A percentile compares a stretch with the other conserved stretches of the same genome.
Conservation (phyloP, 2,797 vertebrate species). For the Apogon hyalosoma region DNA sequence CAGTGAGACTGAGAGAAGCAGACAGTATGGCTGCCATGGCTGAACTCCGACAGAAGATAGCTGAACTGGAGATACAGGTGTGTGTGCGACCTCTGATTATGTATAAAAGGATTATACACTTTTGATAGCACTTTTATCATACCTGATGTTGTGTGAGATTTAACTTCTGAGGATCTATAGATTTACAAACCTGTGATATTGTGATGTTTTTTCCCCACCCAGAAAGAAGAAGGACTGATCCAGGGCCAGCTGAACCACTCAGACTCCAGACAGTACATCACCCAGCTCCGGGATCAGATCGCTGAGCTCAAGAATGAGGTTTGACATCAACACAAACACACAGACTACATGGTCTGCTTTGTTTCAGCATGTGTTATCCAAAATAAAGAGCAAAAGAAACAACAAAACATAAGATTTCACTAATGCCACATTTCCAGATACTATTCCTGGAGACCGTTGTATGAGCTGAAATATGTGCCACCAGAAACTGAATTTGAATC, state of each 20-base stretch:
- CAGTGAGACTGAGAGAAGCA: conserved; percentile 91
- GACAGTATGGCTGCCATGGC: conserved; percentile 95
- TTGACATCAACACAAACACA: conserved; percentile 17
- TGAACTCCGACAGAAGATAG: conserved; percentile 92
- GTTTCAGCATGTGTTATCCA: not conserved
- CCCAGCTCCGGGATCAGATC: conserved; percentile 92
- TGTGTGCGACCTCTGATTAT: conserved; percentile 5
- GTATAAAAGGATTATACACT: not conserved
- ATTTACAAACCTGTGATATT: not conserved
- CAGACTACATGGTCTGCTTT: not conserved
- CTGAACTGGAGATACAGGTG: conserved; percentile 96
- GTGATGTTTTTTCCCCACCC: conserved; percentile 13
- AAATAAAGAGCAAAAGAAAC: no score
- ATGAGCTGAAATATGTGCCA: no score
- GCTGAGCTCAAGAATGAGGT: conserved; percentile 94
- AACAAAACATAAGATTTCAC: no score
- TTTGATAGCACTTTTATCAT: no score
- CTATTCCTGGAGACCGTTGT: no score
- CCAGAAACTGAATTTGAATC: no score
- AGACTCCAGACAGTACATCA: conserved; percentile 94
- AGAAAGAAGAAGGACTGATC: conserved; percentile 95
- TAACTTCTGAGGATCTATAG: no score
- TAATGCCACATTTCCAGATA: no score
- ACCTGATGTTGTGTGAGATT: no score
- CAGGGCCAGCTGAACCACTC: conserved; percentile 96